Base-by-base conservation (phyloP, 2,888 invertebrate species). In the Yponomeuta evonymella region DNA sequence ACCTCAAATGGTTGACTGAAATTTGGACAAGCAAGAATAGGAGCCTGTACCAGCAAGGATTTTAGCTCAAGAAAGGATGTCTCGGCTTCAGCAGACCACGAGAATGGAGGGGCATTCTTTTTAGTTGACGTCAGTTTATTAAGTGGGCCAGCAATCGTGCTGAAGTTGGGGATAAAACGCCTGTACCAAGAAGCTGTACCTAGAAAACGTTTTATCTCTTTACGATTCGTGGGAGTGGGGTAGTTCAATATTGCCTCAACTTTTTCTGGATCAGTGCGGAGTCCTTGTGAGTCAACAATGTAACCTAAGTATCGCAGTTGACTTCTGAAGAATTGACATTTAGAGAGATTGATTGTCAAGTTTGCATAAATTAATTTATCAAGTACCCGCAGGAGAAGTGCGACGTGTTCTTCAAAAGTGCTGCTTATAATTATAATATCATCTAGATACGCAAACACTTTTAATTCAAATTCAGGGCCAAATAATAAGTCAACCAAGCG, bases 261-360 rank as follows among this genome's bases (percentile, higher is more conserved):
- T 23, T 23, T 23, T 23, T 23, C 23, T 23, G 23, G 23, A 23
- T 23, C 23, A 23, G 23, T 23, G 23, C 23, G 23, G 23, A 23
- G 23, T 23, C 79, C 78, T 0, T 74, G 48, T 2, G 58, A 29
- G 71, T 80, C 78, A 0, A 88, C 78, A 6, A 77, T 36, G 66
- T 72, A 73, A 12, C 73, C 73, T 23, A 73, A 48, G 48, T 73
- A 73, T 8, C 67, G 69, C 11, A 72, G 51, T 58, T 71, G 12
- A 2, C 62, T 63, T 2, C 67, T 33, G n/a, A 72, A 72, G 23
- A 72, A 72, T 11, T 69, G 8, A 33, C 64, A 70, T 64, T 77
- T 77, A n/a, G 71, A 65, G 1, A 74, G 36, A 51, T 75, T 75
- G 36, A 75, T 70, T 5, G 77, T 75, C 36, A 1, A 77, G 51